Base-by-base conservation (phyloP, 2,888 invertebrate species). In the Elmis aenea region DNA sequence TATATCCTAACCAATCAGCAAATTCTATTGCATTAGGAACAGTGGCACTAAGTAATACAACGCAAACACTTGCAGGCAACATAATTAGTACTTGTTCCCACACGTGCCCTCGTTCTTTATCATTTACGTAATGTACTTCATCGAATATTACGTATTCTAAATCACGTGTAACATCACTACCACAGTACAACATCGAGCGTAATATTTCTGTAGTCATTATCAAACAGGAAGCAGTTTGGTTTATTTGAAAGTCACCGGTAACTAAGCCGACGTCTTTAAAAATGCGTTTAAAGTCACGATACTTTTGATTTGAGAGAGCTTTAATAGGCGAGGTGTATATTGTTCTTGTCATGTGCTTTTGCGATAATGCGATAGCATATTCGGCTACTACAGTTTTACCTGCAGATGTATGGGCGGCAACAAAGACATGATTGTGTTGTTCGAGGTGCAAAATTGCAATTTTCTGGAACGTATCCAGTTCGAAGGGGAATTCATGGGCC, bases 121-220 rank as follows among this genome's bases (percentile, higher is more conserved):
- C 93, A 66, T 97, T 99, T 46, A 99, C 92, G 61, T 99, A 99
- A 66, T 99, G 99, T 4, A 97, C 95, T 71, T 99, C 99, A 67
- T 99, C 99, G 63, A 99, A 99, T 56, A 99, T 92, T 2, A 99
- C 99, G 73, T 93, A 99, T 65, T 99, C 97, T 33, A 99, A 72
- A 66, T 99, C 97, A 25, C 95, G 77, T 0, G 95, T 86, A 33
- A 94, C 85, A 58, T 97, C 96, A 42, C 85, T 85, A 5, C 94
- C 94, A 38, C 91, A 91, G 62, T 94, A 95, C 8, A 99, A 70
- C 95, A 99, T 97, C 0, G 94, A 93, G 45, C 93, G 78, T 13
- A 99, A 70, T 57, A 99, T 99, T 73, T 99, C 99, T 0, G 99
- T 99, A 0, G 99, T 99, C 97, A 99, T 99, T 33, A 99, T 95